A percentile compares a stretch with the other conserved stretches of the same genome.
Evolutionary conservation across 2,888 invertebrate species (phyloP).

Genomic region (Odontothrips loti): DNA sequence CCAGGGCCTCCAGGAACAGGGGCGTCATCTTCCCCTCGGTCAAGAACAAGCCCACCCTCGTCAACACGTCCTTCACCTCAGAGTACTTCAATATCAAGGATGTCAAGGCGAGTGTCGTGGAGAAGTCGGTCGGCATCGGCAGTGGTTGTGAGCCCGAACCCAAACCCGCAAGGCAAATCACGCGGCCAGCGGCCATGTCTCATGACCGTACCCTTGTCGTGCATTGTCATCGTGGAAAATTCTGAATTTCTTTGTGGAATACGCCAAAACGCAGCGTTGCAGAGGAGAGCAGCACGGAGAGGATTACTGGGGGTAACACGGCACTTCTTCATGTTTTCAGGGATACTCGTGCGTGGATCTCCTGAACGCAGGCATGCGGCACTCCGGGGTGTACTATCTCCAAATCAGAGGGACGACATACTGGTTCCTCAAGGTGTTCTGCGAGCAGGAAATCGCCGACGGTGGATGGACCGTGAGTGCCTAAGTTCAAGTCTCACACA

Average conservation of each 20-base stretch:
- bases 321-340: conserved; percentile 52
- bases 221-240: too few relatives aligned
- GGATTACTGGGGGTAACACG: background rate
- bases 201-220: too few relatives aligned
- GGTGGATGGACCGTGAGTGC: conserved; percentile 88
- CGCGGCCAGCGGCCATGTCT: too few relatives aligned
- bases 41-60: conserved; percentile 81
- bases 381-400: conserved; percentile 82
- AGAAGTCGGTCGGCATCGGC: too few relatives aligned
- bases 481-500: too few relatives aligned
- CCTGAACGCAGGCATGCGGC: conserved; percentile 77
- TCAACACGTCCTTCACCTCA: conserved; percentile 76
- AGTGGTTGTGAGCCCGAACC: too few relatives aligned
- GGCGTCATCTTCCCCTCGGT: conserved; percentile 87
- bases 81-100: conserved; percentile 71
- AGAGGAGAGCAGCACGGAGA: too few relatives aligned
- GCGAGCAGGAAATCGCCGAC: conserved; percentile 82
- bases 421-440: conserved; percentile 88
- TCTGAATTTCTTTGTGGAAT: too few relatives aligned
- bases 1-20: conserved; percentile 59
- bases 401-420: conserved; percentile 88
- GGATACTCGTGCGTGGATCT: conserved; percentile 86
- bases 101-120: conserved; percentile 63
- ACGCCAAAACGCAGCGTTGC: too few relatives aligned
- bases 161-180: too few relatives aligned